These are phyloP conservation scores for Agrypnia vestita DNA, from an alignment of 1,140 invertebrate genomes.

Conservation along the genomic window DNA sequence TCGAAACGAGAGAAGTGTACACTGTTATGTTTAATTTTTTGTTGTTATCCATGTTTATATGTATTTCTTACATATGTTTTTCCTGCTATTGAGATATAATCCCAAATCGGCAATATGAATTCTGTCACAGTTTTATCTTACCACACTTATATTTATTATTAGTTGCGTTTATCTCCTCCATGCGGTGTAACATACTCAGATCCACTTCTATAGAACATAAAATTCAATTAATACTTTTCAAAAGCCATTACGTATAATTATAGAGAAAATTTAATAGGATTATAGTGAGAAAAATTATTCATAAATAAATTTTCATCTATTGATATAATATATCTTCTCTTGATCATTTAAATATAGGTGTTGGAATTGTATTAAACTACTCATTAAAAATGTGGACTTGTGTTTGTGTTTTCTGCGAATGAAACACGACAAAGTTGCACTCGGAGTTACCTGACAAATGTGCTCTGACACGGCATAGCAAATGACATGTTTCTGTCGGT, in stretches of 20 bases:
- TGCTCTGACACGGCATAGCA: neutral
- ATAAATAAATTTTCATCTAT: constrained; percentile 52
- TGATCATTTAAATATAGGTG: constrained; percentile 47
- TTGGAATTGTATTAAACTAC: constrained; percentile 48
- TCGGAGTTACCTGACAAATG: constrained; percentile 37
- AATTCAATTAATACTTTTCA: constrained; percentile 47
- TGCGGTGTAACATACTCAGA: constrained; percentile 27
- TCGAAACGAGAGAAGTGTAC: too few species aligned
- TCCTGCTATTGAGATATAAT: too few species aligned
- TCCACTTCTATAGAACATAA: constrained; percentile 39
- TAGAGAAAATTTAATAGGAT: constrained; percentile 51
- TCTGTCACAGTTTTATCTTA: too few species aligned
- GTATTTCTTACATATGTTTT: too few species aligned
- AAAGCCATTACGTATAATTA: constrained; percentile 49
- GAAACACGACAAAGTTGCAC: neutral
- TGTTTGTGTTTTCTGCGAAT: neutral
- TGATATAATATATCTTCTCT: constrained; percentile 42
- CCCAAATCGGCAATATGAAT: too few species aligned
- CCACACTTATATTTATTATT: constrained; percentile 24
- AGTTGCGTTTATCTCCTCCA: constrained; percentile 20
- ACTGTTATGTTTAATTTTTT: too few species aligned
- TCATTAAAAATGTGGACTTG: neutral
- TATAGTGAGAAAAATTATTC: constrained; percentile 50
- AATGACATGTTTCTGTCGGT: constrained; percentile 8
- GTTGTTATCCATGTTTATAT: too few species aligned